These are phyloP conservation scores for Pollimyrus isidori DNA, from an alignment of 2,113 vertebrate species.

Conservation along the genomic window DNA sequence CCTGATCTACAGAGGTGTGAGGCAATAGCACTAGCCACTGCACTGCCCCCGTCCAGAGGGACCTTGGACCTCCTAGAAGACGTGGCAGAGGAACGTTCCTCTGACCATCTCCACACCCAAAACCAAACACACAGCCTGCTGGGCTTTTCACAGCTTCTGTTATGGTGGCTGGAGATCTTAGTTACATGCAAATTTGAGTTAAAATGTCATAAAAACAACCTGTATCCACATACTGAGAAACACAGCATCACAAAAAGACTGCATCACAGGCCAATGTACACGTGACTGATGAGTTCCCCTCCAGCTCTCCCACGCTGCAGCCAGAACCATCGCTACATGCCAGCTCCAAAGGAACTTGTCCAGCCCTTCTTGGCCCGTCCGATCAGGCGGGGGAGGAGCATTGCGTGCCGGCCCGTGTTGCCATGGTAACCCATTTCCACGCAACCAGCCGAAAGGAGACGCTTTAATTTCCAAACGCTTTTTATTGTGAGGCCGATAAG, in stretches of 20 bases:
- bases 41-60: not conserved
- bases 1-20: not conserved
- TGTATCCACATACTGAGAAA: not conserved
- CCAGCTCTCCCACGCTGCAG: not conserved
- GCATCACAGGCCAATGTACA: not conserved
- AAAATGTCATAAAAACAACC: not conserved
- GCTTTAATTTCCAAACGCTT: not conserved
- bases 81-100: not conserved
- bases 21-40: not conserved
- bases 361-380: not conserved
- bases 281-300: not conserved
- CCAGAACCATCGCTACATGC: not conserved
- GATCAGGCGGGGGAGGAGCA: not conserved
- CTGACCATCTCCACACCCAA: not conserved
- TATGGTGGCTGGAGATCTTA: not conserved
- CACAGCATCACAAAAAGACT: not conserved
- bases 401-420: not conserved
- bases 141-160: not conserved
- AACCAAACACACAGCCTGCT: not conserved
- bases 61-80: not conserved
- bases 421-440: not conserved
- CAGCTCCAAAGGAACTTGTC: not conserved
- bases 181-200: not conserved
- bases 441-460: not conserved
- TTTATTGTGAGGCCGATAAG: not conserved